Base-by-base conservation (phyloP, 2,888 invertebrate genomes). In the Leptogaster cylindrica region DNA sequence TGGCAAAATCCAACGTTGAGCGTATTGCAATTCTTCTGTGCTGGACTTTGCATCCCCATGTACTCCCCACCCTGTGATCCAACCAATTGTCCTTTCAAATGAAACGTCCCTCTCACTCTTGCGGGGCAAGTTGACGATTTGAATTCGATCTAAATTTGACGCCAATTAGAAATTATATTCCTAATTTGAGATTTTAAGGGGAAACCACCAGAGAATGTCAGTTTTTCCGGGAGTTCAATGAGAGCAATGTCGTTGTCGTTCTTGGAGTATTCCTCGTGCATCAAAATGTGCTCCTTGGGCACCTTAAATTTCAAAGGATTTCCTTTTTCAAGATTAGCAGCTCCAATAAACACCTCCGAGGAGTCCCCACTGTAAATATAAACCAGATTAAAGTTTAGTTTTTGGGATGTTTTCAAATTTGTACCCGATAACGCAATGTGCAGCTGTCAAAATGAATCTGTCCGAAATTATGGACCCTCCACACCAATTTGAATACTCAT, bases 181-280 rank as follows among this genome's bases (percentile, higher is more conserved):
- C n/a, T n/a, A n/a, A n/a, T n/a, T n/a, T n/a, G n/a, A n/a, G n/a
- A n/a, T n/a, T n/a, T n/a, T n/a, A n/a, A n/a, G n/a, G n/a, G n/a
- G n/a, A 18, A 18, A 23, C 73, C 70, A 80, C 80, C 78, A 69
- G 75, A 78, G 50, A 78, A 77, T 44, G 73, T 73, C 14, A 79
- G 73, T n/a, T 77, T 71, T 68, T 76, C 71, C 10, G 80, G 80
- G 23, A 80, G 73, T 3, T 73, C 74, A 33, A 80, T 74, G 8
- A 80, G 65, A 1, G 78, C 80, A 69, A 80, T 80, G 51, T 80
- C 80, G 71, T 80, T 78, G 68, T 76, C 76, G 5, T 80, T 71
- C 2, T 76, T 74, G 8, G 74, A 74, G 77, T 79, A 80, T 2
- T 78, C 76, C 28, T 79, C 78, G 66, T 77, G 79, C 20, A 80